These are phyloP conservation scores for Plemyria rubiginata DNA, from an alignment of 2,888 invertebrate genomes.

Conservation along the genomic window DNA sequence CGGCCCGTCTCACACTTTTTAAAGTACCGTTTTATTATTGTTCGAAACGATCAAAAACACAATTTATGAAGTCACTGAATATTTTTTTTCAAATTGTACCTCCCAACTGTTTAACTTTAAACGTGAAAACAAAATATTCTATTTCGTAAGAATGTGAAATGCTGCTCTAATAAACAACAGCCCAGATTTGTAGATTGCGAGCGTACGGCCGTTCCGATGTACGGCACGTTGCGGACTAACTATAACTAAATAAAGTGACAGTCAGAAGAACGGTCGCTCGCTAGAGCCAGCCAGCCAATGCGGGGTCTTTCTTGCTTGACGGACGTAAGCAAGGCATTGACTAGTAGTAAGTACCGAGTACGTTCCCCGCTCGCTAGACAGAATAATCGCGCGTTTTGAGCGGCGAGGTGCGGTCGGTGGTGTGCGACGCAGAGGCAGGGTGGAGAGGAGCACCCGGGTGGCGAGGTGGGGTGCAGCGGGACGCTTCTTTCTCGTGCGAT, in stretches of 20 bases:
- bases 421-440: constrained; percentile 38
- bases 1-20: constrained; percentile 72
- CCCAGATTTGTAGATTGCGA: constrained; percentile 45
- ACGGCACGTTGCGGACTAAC: constrained; percentile 77
- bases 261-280: constrained; percentile 10
- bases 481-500: constrained; percentile 16
- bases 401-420: constrained; percentile 43
- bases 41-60: constrained; percentile 72
- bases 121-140: constrained; percentile 43
- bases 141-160: constrained; percentile 59
- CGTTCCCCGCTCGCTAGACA: constrained; percentile 68
- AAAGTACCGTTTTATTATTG: constrained; percentile 67
- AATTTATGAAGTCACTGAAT: constrained; percentile 64
- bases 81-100: constrained; percentile 38
- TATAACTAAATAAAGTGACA: constrained; percentile 10
- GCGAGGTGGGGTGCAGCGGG: constrained; percentile 19
- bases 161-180: constrained; percentile 57
- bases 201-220: constrained; percentile 62
- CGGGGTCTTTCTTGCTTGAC: constrained; percentile 47
- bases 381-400: constrained; percentile 71
- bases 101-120: constrained; percentile 10
- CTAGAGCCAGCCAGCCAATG: constrained; percentile 45
- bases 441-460: constrained; percentile 45
- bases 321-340: constrained; percentile 66
- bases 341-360: no score